These are phyloP conservation scores for Aspidiotus destructor DNA, from an alignment of 2,888 invertebrate genomes.

Conservation along the genomic window DNA sequence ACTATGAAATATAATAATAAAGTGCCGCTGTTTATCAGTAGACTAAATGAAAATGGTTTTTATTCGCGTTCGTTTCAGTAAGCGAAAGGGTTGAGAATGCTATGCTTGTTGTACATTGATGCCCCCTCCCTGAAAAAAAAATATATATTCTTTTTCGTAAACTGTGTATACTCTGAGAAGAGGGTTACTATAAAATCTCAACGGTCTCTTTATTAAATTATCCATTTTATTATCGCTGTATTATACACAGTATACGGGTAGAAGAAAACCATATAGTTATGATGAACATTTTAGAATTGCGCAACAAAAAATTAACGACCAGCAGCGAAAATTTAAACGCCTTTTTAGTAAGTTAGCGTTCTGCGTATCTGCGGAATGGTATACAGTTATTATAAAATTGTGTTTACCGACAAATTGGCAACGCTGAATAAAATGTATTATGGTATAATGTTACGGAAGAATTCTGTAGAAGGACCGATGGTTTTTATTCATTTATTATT, in stretches of 20 bases:
- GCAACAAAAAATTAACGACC: constrained; percentile 11
- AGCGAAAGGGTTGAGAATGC: constrained; percentile 16
- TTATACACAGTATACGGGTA: constrained; percentile 10
- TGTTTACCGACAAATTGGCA: background rate
- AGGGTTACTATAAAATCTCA: constrained; percentile 26
- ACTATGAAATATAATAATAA: constrained; percentile 6
- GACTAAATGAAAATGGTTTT: constrained; percentile 26
- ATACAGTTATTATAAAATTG: background rate
- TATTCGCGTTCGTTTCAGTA: constrained; percentile 11
- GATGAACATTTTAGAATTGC: constrained; percentile 17
- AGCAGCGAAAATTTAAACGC: constrained; percentile 4
- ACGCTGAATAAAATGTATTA: background rate
- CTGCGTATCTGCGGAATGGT: background rate
- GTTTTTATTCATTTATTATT: too few relatives aligned
- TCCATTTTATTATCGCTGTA: constrained; percentile 29
- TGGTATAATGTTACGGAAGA: too few relatives aligned
- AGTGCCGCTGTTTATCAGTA: constrained; percentile 23
- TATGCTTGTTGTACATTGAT: constrained; percentile 24
- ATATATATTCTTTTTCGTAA: background rate
- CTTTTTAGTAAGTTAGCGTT: background rate
- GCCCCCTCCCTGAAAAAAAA: constrained; percentile 1
- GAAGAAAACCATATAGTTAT: constrained; percentile 17
- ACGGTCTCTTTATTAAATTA: constrained; percentile 32
- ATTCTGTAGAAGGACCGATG: too few relatives aligned
- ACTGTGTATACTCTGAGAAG: background rate